Evolutionary conservation across 2,888 invertebrate genomes (phyloP), one percentile per base, ranked within the genome.

Genomic region (Danaus chrysippus): DNA sequence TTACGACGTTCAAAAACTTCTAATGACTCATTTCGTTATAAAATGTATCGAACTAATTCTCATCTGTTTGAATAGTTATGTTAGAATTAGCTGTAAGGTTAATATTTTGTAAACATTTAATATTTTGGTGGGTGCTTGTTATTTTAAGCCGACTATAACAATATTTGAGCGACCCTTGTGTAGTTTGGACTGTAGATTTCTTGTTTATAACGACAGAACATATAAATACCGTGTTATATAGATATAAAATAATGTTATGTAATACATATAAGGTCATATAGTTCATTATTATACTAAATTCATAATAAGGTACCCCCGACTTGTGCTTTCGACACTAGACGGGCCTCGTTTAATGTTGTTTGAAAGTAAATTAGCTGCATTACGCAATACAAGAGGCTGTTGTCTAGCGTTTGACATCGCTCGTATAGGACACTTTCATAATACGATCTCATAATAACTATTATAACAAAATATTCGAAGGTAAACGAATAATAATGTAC

Each of bases 361-460:
- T 62, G 68, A 69, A 69, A 69, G 69, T 69, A 68, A 69, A 65
- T 68, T 65, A 68, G 64, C 62, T 64, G 58, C 41, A 63, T 69
- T 69, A 68, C 66, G 63, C 68, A 69, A 69, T 59, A 42, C 52
- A 17, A 56, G 58, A 60, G 60, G 64, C 65, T 65, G 62, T 69
- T 68, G 69, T 69, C 69, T 69, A 42, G 61, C 54, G 62, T 66
- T 66, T 68, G 66, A 66, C 66, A 66, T 69, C 64, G 62, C 62
- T 64, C 64, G 63, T 68, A 10, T 49, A 17, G 49, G 49, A 68
- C 54, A 59, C 68, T 70, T 69, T 69, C 71, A 68, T 66, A 71
- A 71, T 61, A 46, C 46, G 61, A 11, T 46, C 10, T 17, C 46
- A 42, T 57, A 17, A 19, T 46, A 56, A 17, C n/a, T 49, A 34